Conservation (phyloP, 2,888 invertebrate genomes). For the Nemurella pictetii region DNA sequence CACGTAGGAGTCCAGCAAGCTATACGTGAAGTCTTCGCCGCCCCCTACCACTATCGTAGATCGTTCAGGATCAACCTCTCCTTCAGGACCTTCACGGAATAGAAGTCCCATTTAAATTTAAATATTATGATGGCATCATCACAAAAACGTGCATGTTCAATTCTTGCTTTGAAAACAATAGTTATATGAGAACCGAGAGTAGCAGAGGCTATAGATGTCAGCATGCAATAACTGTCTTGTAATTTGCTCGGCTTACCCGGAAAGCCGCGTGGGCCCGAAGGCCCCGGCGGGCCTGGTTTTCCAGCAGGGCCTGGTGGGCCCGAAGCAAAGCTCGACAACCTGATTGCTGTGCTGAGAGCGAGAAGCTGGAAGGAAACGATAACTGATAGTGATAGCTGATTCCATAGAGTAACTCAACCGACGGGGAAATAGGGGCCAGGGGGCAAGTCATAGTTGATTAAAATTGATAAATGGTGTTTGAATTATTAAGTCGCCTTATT, state of each 20-base stretch:
- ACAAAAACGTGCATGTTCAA: no score
- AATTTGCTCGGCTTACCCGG: slow-evolving; percentile 48
- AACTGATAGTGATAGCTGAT: no score
- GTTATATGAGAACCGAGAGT: no score
- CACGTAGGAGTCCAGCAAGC: slow-evolving; percentile 63
- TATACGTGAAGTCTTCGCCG: slow-evolving; percentile 57
- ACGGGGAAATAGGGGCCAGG: no score
- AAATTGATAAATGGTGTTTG: no score
- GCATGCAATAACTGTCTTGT: background rate
- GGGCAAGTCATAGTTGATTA: no score
- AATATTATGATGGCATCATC: no score
- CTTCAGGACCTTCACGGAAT: slow-evolving; percentile 39
- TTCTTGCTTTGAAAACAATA: no score
- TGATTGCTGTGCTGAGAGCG: slow-evolving; percentile 58
- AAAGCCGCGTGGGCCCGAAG: slow-evolving; percentile 54
- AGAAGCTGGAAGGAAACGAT: slow-evolving; percentile 52
- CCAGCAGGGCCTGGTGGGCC: slow-evolving; percentile 58
- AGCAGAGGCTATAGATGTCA: no score
- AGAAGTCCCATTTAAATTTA: no score
- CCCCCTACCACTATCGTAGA: slow-evolving; percentile 42
- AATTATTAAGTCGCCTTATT: no score
- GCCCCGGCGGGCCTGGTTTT: slow-evolving; percentile 55
- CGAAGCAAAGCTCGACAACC: slow-evolving; percentile 57
- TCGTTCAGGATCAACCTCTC: slow-evolving; percentile 44
- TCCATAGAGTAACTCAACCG: no score